Conservation (phyloP, 2,888 invertebrate species). For the Eupeodes latifasciatus region DNA sequence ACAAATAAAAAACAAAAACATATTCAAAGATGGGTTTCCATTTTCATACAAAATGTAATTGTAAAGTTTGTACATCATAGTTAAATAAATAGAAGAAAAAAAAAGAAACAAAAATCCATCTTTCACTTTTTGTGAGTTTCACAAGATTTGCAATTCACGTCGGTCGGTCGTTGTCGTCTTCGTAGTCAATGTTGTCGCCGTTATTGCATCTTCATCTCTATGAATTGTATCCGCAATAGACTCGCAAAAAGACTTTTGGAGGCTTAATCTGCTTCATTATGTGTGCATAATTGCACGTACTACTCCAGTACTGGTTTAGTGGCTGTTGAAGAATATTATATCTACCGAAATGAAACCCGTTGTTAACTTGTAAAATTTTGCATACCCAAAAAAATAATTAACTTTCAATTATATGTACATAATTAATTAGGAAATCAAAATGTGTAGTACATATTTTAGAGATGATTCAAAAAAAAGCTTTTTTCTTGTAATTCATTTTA, state of each 20-base stretch:
- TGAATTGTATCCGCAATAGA: conserved; percentile 5
- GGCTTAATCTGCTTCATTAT: too few species aligned
- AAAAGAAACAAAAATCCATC: conserved; percentile 34
- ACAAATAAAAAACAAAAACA: neutral
- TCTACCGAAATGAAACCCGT: too few species aligned
- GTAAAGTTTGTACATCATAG: conserved; percentile 55
- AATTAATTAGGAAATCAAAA: too few species aligned
- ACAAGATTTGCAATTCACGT: conserved; percentile 63
- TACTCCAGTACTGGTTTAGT: too few species aligned
- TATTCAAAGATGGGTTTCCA: conserved; percentile 51
- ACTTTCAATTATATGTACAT: too few species aligned
- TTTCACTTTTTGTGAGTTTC: conserved; percentile 72
- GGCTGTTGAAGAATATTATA: too few species aligned
- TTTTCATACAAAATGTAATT: conserved; percentile 51
- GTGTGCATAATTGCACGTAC: too few species aligned
- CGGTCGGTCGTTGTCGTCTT: neutral
- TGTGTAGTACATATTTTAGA: too few species aligned
- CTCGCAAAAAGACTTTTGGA: neutral
- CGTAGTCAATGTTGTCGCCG: neutral
- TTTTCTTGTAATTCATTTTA: too few species aligned
- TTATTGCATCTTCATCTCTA: conserved; percentile 7
- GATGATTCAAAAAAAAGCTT: too few species aligned
- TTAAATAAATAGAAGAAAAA: conserved; percentile 9
- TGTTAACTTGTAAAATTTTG: too few species aligned
- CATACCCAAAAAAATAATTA: too few species aligned